Evolutionary conservation across 2,888 invertebrate genomes (phyloP).

Genomic region (Pterostichus niger): DNA sequence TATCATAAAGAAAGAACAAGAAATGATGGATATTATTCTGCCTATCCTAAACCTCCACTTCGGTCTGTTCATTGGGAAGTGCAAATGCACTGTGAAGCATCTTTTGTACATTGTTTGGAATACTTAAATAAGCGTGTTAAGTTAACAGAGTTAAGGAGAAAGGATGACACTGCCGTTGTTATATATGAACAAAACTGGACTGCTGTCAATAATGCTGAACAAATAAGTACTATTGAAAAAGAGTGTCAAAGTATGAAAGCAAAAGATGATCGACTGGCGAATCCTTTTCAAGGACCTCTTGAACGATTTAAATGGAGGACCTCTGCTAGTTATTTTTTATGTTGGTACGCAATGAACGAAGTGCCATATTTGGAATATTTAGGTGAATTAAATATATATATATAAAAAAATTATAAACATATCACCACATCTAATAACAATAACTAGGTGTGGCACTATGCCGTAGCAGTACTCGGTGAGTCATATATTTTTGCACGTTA

Average conservation of each 20-base stretch:
- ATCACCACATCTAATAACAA: too few species aligned
- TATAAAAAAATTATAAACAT: too few species aligned
- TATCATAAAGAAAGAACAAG: slow-evolving; percentile 70
- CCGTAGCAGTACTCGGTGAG: too few species aligned
- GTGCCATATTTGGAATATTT: slow-evolving; percentile 78
- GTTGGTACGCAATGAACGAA: slow-evolving; percentile 83
- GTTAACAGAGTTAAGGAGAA: slow-evolving; percentile 77
- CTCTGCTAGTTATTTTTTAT: slow-evolving; percentile 84
- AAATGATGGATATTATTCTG: slow-evolving; percentile 73
- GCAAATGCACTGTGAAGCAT: slow-evolving; percentile 78
- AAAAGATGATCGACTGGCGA: slow-evolving; percentile 76
- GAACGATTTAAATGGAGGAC: slow-evolving; percentile 83
- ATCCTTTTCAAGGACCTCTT: slow-evolving; percentile 80
- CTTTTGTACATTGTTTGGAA: slow-evolving; percentile 80
- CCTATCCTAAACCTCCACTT: slow-evolving; percentile 80
- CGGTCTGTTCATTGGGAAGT: slow-evolving; percentile 83
- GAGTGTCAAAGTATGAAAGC: slow-evolving; percentile 78
- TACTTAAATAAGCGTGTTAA: slow-evolving; percentile 78
- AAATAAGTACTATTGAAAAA: slow-evolving; percentile 76
- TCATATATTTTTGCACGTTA: too few species aligned
- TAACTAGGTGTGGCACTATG: too few species aligned
- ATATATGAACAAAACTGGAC: slow-evolving; percentile 78
- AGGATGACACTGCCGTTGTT: slow-evolving; percentile 78
- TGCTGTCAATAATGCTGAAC: slow-evolving; percentile 72
- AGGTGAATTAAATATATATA: slow-evolving; percentile 66